These are phyloP conservation scores for Pemphigus obesinymphae DNA, from an alignment of 1,140 invertebrate genomes.

Conservation along the genomic window DNA sequence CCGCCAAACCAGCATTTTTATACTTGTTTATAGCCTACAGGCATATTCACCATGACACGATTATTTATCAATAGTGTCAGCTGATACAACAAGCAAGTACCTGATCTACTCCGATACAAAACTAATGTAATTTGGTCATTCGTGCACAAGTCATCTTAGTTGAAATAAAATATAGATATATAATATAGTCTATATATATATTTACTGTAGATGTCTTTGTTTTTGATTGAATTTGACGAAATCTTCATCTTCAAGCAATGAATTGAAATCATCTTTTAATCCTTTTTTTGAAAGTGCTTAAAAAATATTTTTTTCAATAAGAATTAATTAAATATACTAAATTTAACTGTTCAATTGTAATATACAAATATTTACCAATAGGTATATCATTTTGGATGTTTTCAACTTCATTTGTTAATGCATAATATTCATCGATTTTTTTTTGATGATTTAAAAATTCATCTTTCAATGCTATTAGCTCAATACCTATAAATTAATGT, in stretches of 20 bases:
- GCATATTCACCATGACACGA: too few relatives aligned
- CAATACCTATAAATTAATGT: conserved; percentile 59
- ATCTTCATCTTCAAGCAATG: background rate
- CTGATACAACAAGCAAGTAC: too few relatives aligned
- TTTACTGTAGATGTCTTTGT: conserved; percentile 12
- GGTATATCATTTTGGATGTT: conserved; percentile 54
- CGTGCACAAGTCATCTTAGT: too few relatives aligned
- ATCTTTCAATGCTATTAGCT: conserved; percentile 76
- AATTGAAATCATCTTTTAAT: conserved; percentile 25
- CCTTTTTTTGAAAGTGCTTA: conserved; percentile 28
- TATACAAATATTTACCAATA: conserved; percentile 58
- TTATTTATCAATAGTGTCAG: too few relatives aligned
- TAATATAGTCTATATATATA: background rate
- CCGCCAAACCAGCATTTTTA: too few relatives aligned
- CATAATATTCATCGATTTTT: conserved; percentile 85
- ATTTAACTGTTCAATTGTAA: too few relatives aligned
- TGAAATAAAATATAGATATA: background rate
- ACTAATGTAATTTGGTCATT: too few relatives aligned
- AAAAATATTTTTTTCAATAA: background rate
- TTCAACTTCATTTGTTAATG: conserved; percentile 67
- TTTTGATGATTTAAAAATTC: conserved; percentile 90
- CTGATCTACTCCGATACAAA: too few relatives aligned
- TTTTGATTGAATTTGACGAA: background rate
- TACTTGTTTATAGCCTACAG: too few relatives aligned
- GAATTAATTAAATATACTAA: background rate